These are phyloP conservation scores for Drosophila borborema DNA, from an alignment of 2,888 invertebrate genomes.

Conservation along the genomic window DNA sequence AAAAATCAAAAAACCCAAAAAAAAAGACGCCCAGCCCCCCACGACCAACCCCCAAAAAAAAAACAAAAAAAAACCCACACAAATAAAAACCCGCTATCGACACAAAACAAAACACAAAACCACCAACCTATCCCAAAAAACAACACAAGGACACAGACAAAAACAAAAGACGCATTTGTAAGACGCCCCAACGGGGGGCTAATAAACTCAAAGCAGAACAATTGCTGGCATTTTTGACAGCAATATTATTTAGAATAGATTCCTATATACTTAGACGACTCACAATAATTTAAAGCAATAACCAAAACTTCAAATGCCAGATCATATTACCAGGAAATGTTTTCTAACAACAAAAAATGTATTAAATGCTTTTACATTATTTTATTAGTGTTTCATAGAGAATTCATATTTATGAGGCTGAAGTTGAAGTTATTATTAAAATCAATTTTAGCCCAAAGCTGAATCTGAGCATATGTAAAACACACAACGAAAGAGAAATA, in stretches of 20 bases:
- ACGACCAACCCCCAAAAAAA: no score
- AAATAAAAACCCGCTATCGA: no score
- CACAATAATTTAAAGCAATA: slow-evolving; percentile 22
- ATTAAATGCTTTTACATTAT: background rate
- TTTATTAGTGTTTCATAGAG: background rate
- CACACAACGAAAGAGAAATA: no score
- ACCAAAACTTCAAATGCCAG: slow-evolving; percentile 11
- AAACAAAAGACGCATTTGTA: slow-evolving; percentile 75
- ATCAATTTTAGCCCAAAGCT: background rate
- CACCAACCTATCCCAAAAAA: no score
- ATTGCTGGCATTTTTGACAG: slow-evolving; percentile 58
- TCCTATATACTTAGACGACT: slow-evolving; percentile 22
- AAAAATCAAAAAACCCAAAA: no score
- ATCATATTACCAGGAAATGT: slow-evolving; percentile 49
- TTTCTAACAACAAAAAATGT: slow-evolving; percentile 1
- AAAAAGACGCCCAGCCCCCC: no score
- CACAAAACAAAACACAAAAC: no score
- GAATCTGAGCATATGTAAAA: background rate
- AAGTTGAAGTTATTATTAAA: background rate
- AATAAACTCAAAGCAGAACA: slow-evolving; percentile 76
- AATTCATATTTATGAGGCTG: background rate
- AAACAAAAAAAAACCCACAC: no score
- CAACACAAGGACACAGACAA: slow-evolving; percentile 44
- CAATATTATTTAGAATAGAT: slow-evolving; percentile 37
- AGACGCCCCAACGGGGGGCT: slow-evolving; percentile 72